phyloP scores from a whole-genome alignment of 2,113 vertebrate genomes.

The western clawed frog (Xenopus tropicalis) region DNA sequence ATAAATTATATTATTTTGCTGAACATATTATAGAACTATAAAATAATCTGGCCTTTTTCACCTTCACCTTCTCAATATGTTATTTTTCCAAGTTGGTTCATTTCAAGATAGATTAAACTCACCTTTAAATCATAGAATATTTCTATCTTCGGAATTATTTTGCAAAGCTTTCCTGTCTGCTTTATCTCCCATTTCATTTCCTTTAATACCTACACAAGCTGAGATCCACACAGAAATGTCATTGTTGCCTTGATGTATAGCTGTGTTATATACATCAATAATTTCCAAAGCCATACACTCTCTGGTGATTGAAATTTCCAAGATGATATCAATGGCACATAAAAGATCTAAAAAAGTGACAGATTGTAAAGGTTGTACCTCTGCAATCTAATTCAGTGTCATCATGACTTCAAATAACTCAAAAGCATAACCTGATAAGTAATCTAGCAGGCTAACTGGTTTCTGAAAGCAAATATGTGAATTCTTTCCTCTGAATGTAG shows the following conservation, averaged over 20 bases:
- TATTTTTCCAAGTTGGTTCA: slow-evolving; percentile 42
- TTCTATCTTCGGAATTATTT: slow-evolving; percentile 60
- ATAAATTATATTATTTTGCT: slow-evolving; percentile 3
- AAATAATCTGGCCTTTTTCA: slow-evolving; percentile 44
- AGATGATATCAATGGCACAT: slow-evolving; percentile 62
- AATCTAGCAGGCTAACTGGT: slow-evolving; percentile 51
- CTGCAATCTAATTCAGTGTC: slow-evolving; percentile 60
- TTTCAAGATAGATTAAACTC: slow-evolving; percentile 53
- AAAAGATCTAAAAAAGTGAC: slow-evolving; percentile 65
- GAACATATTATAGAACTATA: slow-evolving; percentile 19
- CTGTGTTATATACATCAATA: slow-evolving; percentile 68
- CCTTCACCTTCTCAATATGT: slow-evolving; percentile 50
- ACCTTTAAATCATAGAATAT: slow-evolving; percentile 56
- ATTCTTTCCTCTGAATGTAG: neutral
- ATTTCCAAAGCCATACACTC: slow-evolving; percentile 61
- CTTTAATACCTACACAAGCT: slow-evolving; percentile 60
- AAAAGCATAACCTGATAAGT: slow-evolving; percentile 51
- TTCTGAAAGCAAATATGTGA: slow-evolving; percentile 41
- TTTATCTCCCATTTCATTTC: slow-evolving; percentile 67
- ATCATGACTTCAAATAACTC: slow-evolving; percentile 62
- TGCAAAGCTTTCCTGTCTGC: slow-evolving; percentile 59
- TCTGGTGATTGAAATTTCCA: slow-evolving; percentile 65
- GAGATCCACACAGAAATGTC: slow-evolving; percentile 61
- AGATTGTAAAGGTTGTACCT: slow-evolving; percentile 65
- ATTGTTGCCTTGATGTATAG: slow-evolving; percentile 65